Conservation (phyloP, 1,140 invertebrate species). For the Lamellibrachia luymesi region DNA sequence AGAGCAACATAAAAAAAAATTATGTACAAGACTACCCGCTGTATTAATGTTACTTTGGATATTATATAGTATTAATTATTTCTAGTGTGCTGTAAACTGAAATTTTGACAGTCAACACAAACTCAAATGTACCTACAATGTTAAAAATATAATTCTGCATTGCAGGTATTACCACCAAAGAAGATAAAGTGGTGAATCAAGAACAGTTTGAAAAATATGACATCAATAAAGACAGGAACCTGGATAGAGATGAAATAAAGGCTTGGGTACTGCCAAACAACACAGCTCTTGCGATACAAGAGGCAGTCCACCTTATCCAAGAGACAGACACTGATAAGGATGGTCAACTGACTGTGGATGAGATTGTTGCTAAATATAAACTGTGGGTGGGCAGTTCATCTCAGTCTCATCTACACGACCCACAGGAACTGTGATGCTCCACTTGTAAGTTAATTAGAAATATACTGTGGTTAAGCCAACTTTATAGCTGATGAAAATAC, state of each 20-base stretch:
- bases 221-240: constrained; percentile 77
- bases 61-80: too few species aligned
- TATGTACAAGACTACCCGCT: too few species aligned
- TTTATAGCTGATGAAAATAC: too few species aligned
- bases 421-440: constrained; percentile 16
- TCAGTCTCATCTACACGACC: constrained; percentile 74
- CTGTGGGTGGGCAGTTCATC: constrained; percentile 89
- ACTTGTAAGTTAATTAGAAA: background rate
- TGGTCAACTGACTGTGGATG: constrained; percentile 76
- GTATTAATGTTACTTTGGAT: too few species aligned
- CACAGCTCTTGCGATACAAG: constrained; percentile 83
- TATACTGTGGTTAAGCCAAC: background rate
- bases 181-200: constrained; percentile 80
- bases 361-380: constrained; percentile 86
- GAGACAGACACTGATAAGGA: constrained; percentile 87
- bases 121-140: too few species aligned
- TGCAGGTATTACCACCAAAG: constrained; percentile 43
- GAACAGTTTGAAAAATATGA: constrained; percentile 92
- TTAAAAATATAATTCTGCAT: background rate
- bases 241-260: constrained; percentile 78
- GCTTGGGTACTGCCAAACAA: constrained; percentile 91
- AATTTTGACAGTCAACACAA: too few species aligned
- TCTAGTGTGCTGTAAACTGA: too few species aligned
- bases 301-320: constrained; percentile 87
- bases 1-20: too few species aligned